Evolutionary conservation across 1,140 invertebrate genomes (phyloP).

Genomic region (Neotoxoptera formosana): DNA sequence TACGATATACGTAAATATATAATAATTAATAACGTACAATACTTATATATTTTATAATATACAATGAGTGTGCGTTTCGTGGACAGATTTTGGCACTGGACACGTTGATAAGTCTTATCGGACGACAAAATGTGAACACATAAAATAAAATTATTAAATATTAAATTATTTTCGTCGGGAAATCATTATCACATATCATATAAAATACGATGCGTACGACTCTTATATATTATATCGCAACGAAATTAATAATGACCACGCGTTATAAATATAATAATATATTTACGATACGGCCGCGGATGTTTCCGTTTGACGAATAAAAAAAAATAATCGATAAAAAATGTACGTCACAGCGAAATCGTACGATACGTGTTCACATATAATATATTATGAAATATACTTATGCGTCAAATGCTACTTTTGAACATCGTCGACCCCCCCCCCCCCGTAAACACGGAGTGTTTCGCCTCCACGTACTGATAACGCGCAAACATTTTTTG

Average conservation of each 20-base stretch:
- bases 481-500: too few species aligned
- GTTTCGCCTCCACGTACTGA: neutral
- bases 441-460: neutral
- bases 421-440: neutral
- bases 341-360: neutral
- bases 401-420: neutral
- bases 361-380: neutral
- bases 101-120: neutral
- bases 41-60: neutral
- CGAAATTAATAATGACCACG: conserved; percentile 16
- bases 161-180: neutral
- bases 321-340: neutral
- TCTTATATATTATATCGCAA: neutral
- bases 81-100: neutral
- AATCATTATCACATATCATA: neutral
- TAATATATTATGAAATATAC: neutral
- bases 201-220: neutral
- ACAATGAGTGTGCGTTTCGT: neutral
- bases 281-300: neutral
- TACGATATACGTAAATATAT: neutral
- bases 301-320: neutral
- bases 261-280: neutral
- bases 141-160: neutral
- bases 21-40: neutral
- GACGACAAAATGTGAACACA: neutral